phyloP scores from a whole-genome alignment of 2,113 vertebrate genomes.

The Podocnemis expansa region DNA sequence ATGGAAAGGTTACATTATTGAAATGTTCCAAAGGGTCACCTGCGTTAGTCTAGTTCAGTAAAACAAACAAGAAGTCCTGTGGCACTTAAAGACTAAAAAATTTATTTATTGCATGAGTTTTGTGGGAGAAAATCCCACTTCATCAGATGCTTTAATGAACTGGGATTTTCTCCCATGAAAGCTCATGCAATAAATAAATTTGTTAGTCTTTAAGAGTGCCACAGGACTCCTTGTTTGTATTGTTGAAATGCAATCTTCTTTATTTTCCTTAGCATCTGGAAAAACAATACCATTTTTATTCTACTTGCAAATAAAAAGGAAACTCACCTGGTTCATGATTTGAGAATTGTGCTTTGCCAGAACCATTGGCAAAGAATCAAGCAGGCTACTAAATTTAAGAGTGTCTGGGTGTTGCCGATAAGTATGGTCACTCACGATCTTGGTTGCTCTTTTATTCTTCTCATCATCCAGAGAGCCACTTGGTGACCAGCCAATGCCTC shows the following conservation, averaged over 20 bases:
- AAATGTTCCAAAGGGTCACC: too few relatives aligned
- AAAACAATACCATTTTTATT: not conserved
- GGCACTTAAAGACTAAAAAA: too few relatives aligned
- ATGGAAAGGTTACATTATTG: not conserved
- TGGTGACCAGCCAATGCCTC: conserved; percentile 84
- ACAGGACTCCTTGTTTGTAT: too few relatives aligned
- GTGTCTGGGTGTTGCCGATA: conserved; percentile 86
- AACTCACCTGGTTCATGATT: conserved; percentile 82
- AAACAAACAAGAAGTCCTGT: too few relatives aligned
- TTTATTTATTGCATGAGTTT: too few relatives aligned
- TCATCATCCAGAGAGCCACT: conserved; percentile 83
- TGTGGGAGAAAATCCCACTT: too few relatives aligned
- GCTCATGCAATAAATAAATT: too few relatives aligned
- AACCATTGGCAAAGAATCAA: conserved; percentile 81
- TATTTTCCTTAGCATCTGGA: not conserved
- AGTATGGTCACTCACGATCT: conserved; percentile 81
- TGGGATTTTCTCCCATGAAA: too few relatives aligned
- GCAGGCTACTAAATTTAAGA: conserved; percentile 78
- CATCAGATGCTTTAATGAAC: too few relatives aligned
- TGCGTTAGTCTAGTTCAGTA: too few relatives aligned
- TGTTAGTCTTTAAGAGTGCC: too few relatives aligned
- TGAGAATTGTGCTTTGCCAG: conserved; percentile 86
- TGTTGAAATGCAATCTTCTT: not conserved
- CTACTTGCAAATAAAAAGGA: not conserved
- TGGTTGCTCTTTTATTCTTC: conserved; percentile 82